Conservation (phyloP, 2,888 invertebrate genomes). For the Pterostichus madidus region DNA sequence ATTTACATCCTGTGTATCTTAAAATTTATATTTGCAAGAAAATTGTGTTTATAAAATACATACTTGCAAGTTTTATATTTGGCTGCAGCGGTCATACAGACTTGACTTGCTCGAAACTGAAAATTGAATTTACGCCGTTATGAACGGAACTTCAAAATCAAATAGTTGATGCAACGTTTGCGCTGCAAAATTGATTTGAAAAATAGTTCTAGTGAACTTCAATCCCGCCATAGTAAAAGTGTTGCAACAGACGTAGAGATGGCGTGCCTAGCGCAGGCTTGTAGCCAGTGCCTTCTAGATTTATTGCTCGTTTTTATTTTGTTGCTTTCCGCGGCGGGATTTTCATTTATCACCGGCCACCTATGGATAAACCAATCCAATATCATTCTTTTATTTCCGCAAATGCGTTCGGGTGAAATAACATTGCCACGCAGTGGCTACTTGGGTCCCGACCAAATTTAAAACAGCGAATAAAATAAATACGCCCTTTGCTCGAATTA, state of each 20-base stretch:
- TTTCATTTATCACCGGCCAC: slow-evolving; percentile 66
- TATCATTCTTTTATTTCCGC: slow-evolving; percentile 66
- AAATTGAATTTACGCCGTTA: slow-evolving; percentile 49
- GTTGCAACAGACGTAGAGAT: no score
- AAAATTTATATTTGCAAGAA: slow-evolving; percentile 9
- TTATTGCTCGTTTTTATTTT: slow-evolving; percentile 66
- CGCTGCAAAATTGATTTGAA: slow-evolving; percentile 37
- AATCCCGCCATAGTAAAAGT: no score
- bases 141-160: slow-evolving; percentile 32
- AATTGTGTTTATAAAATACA: slow-evolving; percentile 38
- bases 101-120: slow-evolving; percentile 27
- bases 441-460: slow-evolving; percentile 16
- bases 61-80: slow-evolving; percentile 39
- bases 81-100: slow-evolving; percentile 33
- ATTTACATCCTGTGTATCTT: slow-evolving; percentile 21
- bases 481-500: slow-evolving; percentile 48
- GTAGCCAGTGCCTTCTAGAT: slow-evolving; percentile 57
- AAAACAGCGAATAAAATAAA: slow-evolving; percentile 57
- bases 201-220: slow-evolving; percentile 10
- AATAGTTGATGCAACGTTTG: slow-evolving; percentile 48
- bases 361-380: slow-evolving; percentile 67
- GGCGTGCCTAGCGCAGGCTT: no score
- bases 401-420: slow-evolving; percentile 58
- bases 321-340: slow-evolving; percentile 66
- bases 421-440: slow-evolving; percentile 36